A percentile compares a stretch with the other conserved stretches of the same genome.
phyloP scores from a whole-genome alignment of 2,888 invertebrate genomes.

The Caenorhabditis sulstoni region DNA sequence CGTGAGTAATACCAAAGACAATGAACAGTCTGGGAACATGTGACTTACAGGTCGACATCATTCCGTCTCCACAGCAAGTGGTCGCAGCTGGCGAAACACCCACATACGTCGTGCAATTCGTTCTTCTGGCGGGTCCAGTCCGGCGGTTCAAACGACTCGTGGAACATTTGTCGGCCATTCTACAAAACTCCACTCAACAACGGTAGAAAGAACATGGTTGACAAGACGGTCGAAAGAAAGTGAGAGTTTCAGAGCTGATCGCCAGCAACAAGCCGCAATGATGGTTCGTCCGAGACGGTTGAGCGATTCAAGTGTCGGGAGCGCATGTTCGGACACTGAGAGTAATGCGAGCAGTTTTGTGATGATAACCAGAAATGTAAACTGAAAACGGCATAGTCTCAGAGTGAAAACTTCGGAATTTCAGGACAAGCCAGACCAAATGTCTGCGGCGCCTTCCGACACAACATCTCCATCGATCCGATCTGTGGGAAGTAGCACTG shows the following conservation, averaged over 20 bases:
- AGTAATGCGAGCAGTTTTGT: conserved; percentile 63
- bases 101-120: conserved; percentile 80
- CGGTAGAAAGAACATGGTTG: conserved; percentile 40
- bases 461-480: conserved; percentile 64
- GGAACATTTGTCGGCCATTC: conserved; percentile 79
- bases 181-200: conserved; percentile 74
- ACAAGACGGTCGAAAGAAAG: background rate
- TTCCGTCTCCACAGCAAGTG: conserved; percentile 69
- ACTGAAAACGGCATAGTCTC: background rate
- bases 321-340: conserved; percentile 74
- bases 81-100: conserved; percentile 70
- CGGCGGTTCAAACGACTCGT: conserved; percentile 79
- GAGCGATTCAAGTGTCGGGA: conserved; percentile 77
- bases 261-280: conserved; percentile 67
- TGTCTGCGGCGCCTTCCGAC: conserved; percentile 23
- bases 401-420: background rate
- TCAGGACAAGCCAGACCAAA: conserved; percentile 54
- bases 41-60: conserved; percentile 70
- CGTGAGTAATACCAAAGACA: conserved; percentile 44
- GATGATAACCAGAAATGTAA: conserved; percentile 46
- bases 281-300: conserved; percentile 79
- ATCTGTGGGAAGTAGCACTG: conserved; percentile 66
- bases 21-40: too few relatives aligned
- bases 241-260: conserved; percentile 60
- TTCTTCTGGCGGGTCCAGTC: conserved; percentile 77